Evolutionary conservation across 2,888 invertebrate genomes (phyloP).

Genomic region (Caenorhabditis angaria): DNA sequence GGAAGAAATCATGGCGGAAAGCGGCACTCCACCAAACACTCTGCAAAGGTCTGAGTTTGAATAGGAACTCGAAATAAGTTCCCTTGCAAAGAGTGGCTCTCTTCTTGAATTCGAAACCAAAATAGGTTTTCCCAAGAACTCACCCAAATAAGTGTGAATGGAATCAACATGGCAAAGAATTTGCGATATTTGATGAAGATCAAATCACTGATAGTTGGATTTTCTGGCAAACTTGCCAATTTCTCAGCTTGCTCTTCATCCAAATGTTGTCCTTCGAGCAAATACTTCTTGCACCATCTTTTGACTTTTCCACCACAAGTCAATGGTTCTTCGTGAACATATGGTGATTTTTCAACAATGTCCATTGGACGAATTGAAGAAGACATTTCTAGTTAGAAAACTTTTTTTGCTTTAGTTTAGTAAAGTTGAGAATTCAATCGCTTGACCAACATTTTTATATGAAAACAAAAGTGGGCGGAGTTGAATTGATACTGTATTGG

Average conservation of each 20-base stretch:
- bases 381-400: background rate
- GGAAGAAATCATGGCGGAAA: slow-evolving; percentile 63
- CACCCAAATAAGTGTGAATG: slow-evolving; percentile 59
- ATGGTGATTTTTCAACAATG: slow-evolving; percentile 33
- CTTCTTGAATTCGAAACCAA: too few species aligned
- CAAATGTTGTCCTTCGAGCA: slow-evolving; percentile 58
- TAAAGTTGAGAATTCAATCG: background rate
- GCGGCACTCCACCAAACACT: slow-evolving; percentile 69
- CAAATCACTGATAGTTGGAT: slow-evolving; percentile 52
- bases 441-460: background rate
- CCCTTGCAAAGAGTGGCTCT: background rate
- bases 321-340: slow-evolving; percentile 38
- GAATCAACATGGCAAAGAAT: slow-evolving; percentile 58
- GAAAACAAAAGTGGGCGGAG: slow-evolving; percentile 6
- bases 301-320: slow-evolving; percentile 45
- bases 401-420: background rate
- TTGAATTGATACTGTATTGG: slow-evolving; percentile 11
- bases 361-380: slow-evolving; percentile 41
- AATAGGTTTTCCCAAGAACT: slow-evolving; percentile 1
- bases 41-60: slow-evolving; percentile 41
- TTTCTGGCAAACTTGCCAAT: slow-evolving; percentile 44
- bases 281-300: slow-evolving; percentile 52
- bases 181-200: slow-evolving; percentile 60
- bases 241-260: slow-evolving; percentile 52
- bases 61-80: background rate